Conservation (phyloP, 2,797 vertebrate species). For the Trichosurus vulpecula region DNA sequence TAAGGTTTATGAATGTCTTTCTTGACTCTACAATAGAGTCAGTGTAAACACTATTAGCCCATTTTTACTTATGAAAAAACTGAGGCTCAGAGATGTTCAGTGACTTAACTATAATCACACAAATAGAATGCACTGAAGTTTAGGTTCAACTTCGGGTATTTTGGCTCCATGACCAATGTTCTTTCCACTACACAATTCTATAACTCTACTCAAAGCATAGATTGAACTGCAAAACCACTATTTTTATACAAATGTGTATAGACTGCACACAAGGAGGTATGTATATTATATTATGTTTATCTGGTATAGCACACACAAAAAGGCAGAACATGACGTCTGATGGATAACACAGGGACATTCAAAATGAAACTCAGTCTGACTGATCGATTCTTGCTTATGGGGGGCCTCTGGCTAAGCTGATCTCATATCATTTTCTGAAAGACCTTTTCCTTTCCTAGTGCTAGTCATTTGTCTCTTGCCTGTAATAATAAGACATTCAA, state of each 20-base stretch:
- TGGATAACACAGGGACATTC: neutral
- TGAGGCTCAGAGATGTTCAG: neutral
- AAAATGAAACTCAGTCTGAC: neutral
- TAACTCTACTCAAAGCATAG: neutral
- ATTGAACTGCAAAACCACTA: neutral
- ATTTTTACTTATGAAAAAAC: neutral
- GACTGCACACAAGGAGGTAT: neutral
- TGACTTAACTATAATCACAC: neutral
- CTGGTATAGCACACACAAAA: neutral
- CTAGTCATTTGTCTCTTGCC: neutral
- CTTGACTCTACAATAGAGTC: neutral
- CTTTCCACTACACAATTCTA: neutral
- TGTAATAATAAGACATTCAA: neutral
- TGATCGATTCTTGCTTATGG: neutral
- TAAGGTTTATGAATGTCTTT: neutral
- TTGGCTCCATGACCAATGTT: neutral
- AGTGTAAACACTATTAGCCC: neutral
- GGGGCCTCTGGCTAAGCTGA: neutral
- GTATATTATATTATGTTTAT: neutral
- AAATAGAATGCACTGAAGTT: neutral
- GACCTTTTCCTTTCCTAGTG: neutral
- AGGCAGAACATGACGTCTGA: neutral
- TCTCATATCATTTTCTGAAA: neutral
- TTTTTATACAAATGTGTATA: neutral
- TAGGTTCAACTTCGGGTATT: neutral